phyloP scores from a whole-genome alignment of 2,113 vertebrate genomes.

The Cottus gobio region DNA sequence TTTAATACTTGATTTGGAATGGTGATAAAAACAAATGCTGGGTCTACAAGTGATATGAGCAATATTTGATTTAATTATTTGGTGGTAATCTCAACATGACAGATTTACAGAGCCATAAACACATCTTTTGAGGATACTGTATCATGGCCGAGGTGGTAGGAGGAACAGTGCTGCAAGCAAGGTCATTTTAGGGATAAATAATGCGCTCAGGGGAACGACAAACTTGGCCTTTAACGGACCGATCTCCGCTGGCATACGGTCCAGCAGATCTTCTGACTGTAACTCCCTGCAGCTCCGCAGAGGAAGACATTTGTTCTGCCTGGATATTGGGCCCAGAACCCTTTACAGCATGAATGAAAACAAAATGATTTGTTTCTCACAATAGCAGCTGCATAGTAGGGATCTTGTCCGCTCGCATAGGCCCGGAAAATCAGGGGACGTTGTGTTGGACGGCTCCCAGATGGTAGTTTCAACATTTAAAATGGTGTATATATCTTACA shows the following conservation, averaged over 20 bases:
- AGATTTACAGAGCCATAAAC: conserved; percentile 76
- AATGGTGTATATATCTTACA: conserved; percentile 19
- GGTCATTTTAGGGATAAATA: conserved; percentile 59
- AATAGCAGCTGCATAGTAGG: conserved; percentile 25
- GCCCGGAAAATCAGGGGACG: conserved; percentile 28
- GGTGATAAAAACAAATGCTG: conserved; percentile 1
- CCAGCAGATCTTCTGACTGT: conserved; percentile 27
- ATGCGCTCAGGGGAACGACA: conserved; percentile 54
- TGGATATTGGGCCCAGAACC: conserved; percentile 47
- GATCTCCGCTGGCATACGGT: conserved; percentile 40
- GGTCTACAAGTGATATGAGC: conserved; percentile 12
- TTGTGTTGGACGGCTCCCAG: conserved; percentile 16
- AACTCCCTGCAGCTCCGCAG: conserved; percentile 49
- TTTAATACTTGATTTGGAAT: conserved; percentile 15
- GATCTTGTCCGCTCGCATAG: conserved; percentile 28
- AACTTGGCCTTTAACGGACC: conserved; percentile 44
- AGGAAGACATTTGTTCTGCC: conserved; percentile 65
- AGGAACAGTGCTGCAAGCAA: conserved; percentile 37
- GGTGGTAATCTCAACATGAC: conserved; percentile 67
- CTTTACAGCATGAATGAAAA: conserved; percentile 45
- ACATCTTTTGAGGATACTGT: conserved; percentile 56
- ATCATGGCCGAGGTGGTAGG: conserved; percentile 38
- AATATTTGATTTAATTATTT: conserved; percentile 58
- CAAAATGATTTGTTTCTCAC: conserved; percentile 53
- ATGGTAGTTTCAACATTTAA: conserved; percentile 7